Evolutionary conservation across 2,797 vertebrate genomes (phyloP), one percentile per base, ranked within the genome.

Genomic region (Argya squamiceps): DNA sequence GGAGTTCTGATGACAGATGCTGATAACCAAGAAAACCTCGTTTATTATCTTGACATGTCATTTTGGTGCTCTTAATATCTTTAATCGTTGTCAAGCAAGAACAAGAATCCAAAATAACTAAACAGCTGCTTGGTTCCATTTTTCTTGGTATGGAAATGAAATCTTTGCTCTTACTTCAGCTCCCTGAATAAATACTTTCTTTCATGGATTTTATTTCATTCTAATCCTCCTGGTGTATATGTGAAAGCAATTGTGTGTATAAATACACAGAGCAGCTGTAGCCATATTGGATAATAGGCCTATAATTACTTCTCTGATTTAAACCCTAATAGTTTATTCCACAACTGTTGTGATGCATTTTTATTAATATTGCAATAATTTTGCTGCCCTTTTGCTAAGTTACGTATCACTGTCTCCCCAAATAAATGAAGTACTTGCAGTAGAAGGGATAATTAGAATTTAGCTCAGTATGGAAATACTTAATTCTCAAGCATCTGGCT

Each of bases 301-400:
- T 92, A 92, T 98, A 97, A 98, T 98, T 97, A 94, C 92, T 87
- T 74, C 91, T 94, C 91, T 97, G 97, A 97, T 97, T 98, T 97
- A 97, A 96, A 97, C 92, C 92, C 92, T 95, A 95, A 96, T 92
- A 89, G 93, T 93, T 92, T 97, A 95, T 94, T 95, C 88, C 91
- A 88, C 84, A 83, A 96, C 96, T 95, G 94, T 98, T 97, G 91
- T 84, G 83, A 95, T 96, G 92, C 90, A 95, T 97, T 97, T 97
- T 97, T 96, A 95, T 97, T 97, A 97, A 98, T 97, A 98, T 96
- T 97, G 96, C 82, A 97, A 84, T 96, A 84, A 36, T 95, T 94
- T 96, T 52, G 3, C 75, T 96, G 93, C 92, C 92, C 95, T 97
- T 97, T 97, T 84, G 74, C 96, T 96, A 95, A 96, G 93, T 92